A percentile compares a stretch with the other conserved stretches of the same genome.
phyloP scores from a whole-genome alignment of 2,113 vertebrate genomes.

The Otolemur garnettii region DNA sequence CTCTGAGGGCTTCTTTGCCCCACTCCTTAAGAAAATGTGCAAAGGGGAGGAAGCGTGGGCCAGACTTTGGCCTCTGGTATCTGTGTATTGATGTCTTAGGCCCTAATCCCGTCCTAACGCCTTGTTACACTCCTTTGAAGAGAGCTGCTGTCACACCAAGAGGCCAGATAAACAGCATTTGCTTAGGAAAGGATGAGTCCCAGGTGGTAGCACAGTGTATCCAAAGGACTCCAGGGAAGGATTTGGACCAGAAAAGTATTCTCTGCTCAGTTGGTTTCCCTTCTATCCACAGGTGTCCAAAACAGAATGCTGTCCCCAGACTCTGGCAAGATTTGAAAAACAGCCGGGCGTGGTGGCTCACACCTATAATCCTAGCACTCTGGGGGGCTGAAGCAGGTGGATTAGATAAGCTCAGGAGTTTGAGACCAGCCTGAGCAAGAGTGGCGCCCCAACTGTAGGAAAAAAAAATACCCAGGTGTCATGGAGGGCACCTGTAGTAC shows the following conservation, averaged over 20 bases:
- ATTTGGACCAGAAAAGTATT: not conserved
- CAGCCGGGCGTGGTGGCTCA: no score
- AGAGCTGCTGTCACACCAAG: not conserved
- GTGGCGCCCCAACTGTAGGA: no score
- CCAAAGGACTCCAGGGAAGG: not conserved
- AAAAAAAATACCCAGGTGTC: no score
- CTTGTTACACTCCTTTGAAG: not conserved
- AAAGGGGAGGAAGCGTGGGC: accelerated
- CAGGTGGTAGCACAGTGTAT: not conserved
- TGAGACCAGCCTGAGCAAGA: no score
- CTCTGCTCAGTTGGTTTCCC: not conserved
- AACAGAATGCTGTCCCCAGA: not conserved
- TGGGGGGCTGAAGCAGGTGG: no score
- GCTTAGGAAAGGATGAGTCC: no score
- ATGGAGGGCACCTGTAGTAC: no score
- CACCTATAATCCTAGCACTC: no score
- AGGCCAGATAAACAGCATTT: no score
- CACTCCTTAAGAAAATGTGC: not conserved
- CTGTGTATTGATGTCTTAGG: accelerated
- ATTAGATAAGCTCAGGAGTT: no score
- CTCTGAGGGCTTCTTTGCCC: not conserved
- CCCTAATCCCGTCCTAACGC: not conserved
- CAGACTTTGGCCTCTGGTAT: not conserved
- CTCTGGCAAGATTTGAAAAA: not conserved
- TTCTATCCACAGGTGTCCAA: not conserved